Base-by-base conservation (phyloP, 1,140 invertebrate species). In the Meloidogyne exigua region DNA sequence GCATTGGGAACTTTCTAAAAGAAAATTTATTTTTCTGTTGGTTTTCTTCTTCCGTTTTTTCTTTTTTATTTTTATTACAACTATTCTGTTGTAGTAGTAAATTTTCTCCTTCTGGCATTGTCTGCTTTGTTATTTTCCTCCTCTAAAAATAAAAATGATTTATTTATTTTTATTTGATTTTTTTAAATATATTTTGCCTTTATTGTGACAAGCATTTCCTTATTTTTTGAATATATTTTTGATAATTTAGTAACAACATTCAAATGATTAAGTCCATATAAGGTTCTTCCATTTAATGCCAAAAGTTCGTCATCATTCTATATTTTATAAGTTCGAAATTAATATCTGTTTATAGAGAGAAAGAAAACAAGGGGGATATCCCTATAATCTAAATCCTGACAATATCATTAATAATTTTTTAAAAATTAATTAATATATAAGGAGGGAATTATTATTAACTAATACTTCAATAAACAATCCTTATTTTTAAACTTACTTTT, bases 191-290 rank as follows among this genome's bases (percentile, higher is more conserved):
- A 26, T 69, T 62, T 44, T n/a, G 62, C 69, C 69, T 62, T 71
- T 25, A 71, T 62, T 28, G 69, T 71, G 15, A 71, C 69, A 44
- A 71, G 23, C 25, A 25, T 71, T 71, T 62, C 18, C 18, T 25
- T 21, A 32, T 25, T 62, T 26, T 44, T 71, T 62, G 39, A 32
- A 71, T 39, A 44, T 28, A 26, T 71, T 44, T 71, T 3, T 62
- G 69, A 32, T 57, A 71, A 57, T 71, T 71, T 71, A 9, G 36
- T 26, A 26, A 71, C 69, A 23, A 71, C 32, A 15, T 71, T 62
- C 32, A 71, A 71, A 71, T 71, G 69, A 62, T n/a, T 36, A 18
- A 71, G 26, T 28, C 9, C 69, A 9, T 25, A 13, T 26, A 71
- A 44, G 10, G 25, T 26, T 39, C n/a, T 62, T 26, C 69, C 44